phyloP scores from a whole-genome alignment of 2,797 vertebrate genomes.

The Thamnophis elegans region DNA sequence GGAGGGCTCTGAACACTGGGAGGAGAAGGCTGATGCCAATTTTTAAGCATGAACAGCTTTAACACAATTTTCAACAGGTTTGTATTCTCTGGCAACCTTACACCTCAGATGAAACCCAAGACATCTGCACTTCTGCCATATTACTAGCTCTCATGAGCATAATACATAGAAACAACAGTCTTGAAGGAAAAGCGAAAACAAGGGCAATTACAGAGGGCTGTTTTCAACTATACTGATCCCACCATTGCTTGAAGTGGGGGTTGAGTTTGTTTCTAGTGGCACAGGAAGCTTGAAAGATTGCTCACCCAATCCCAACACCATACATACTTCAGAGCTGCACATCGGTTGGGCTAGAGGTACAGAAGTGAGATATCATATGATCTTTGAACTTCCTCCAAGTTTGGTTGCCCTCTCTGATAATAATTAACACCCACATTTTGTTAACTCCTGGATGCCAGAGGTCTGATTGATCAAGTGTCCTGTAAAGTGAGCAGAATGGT shows the following conservation, averaged over 20 bases:
- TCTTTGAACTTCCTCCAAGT: slow-evolving; percentile 67
- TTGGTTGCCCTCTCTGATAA: slow-evolving; percentile 66
- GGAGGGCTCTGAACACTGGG: slow-evolving; percentile 10
- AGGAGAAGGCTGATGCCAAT: neutral
- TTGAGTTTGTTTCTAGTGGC: slow-evolving; percentile 66
- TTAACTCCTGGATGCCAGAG: slow-evolving; percentile 60
- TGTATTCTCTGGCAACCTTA: slow-evolving; percentile 49
- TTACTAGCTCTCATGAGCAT: slow-evolving; percentile 53
- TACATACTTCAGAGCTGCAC: slow-evolving; percentile 65
- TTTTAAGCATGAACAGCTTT: slow-evolving; percentile 50
- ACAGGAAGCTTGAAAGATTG: slow-evolving; percentile 68
- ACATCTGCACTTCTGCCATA: slow-evolving; percentile 17
- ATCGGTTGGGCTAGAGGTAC: slow-evolving; percentile 53
- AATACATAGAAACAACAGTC: slow-evolving; percentile 59
- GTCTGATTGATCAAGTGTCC: slow-evolving; percentile 38
- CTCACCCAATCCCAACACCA: slow-evolving; percentile 53
- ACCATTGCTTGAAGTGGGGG: slow-evolving; percentile 63
- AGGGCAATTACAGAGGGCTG: slow-evolving; percentile 58
- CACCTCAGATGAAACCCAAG: slow-evolving; percentile 11
- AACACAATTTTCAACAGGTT: slow-evolving; percentile 50
- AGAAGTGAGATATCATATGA: slow-evolving; percentile 65
- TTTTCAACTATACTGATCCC: slow-evolving; percentile 66
- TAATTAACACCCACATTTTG: slow-evolving; percentile 60
- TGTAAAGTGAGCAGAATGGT: slow-evolving; percentile 14
- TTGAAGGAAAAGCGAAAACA: slow-evolving; percentile 54